Evolutionary conservation across 2,113 vertebrate genomes (phyloP), one percentile per base, ranked within the genome.

Genomic region (Galbula dea): DNA sequence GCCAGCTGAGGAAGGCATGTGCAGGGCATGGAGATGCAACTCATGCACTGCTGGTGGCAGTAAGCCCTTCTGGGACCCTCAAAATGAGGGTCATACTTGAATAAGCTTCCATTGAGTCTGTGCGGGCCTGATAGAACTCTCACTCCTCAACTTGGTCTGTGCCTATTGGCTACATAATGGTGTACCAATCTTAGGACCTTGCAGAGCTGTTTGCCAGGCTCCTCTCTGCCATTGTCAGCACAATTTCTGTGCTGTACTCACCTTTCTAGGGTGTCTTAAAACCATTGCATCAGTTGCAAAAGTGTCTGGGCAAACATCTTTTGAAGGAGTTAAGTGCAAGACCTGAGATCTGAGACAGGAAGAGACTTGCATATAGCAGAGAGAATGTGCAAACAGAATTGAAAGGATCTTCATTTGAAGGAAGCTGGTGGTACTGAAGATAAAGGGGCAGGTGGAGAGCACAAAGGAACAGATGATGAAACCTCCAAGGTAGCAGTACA

Each of bases 141-240:
- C 17, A 24, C 6, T n/a, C 19, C 12, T 68, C 39, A 15, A 8
- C 15, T 43, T 76, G 21, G 41, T 57, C 19, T 9, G 3, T 22
- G 9, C 29, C 4, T 57, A 2, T 55, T 0, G 0, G 34, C 52
- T 79, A 29, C n/a, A 20, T 21, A 30, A 7, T 19, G 68, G 62
- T 73, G 59, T 21, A 21, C 23, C 10, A 32, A 15, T 20, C 32
- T 55, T 48, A 34, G 52, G 29, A 37, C 34, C 16, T 63, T 71
- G 23, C 26, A 51, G 18, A 46, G 46, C 29, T 3, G 1, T 59
- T 81, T 71, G 46, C 29, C 41, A 57, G 37, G 34, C 24, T 89
- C 20, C 19, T 27, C 26, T 54, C 15, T 84, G 21, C 22, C 30
- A 5, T 34, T 61, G 36, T 23, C 36, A 30, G 32, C 19, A 6